Evolutionary conservation across 2,888 invertebrate species (phyloP), one percentile per base, ranked within the genome.

Genomic region (Cryptocephalus primarius): DNA sequence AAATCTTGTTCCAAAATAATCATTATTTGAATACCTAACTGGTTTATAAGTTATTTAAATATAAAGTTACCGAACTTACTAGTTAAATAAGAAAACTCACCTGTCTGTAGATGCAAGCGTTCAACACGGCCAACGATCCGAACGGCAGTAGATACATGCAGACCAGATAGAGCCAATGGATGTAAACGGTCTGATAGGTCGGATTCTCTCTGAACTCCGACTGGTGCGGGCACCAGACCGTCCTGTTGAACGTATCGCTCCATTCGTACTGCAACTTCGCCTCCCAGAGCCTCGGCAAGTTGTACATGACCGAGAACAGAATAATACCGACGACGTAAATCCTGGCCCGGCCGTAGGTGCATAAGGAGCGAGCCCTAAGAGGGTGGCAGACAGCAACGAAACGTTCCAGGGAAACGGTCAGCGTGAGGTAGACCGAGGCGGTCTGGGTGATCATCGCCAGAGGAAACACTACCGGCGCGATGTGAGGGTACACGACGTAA

Each of bases 381-480:
- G 95, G 95, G 65, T 88, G 88, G 64, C 90, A 90, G 33, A 91
- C 90, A 4, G 94, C 94, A 51, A 95, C 91, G 75, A 93, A 97
- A 45, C 96, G 79, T 69, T 95, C 95, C 60, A 93, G 75, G 1
- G 93, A 92, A 47, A 94, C 90, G 52, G 90, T 91, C 49, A 88
- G 75, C 40, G 87, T 88, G 63, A 96, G 77, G 74, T 95, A 96
- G 46, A 93, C 91, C 44, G 94, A 92, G 50, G 91, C 89, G 52
- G 94, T 93, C 72, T 96, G 93, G 45, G 89, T 86, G 14, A 85
- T 85, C 67, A 88, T 80, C 8, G 88, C 91, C 38, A 93, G 68
- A 12, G 94, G 93, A 68, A 82, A 91, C 32, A 88, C 78, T 55
- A 81, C 77, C 10, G 84, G 83, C 48, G 89, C 85, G 57, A 92